Base-by-base conservation (phyloP, 2,797 vertebrate genomes). In the Paramormyrops hopkinsi region DNA sequence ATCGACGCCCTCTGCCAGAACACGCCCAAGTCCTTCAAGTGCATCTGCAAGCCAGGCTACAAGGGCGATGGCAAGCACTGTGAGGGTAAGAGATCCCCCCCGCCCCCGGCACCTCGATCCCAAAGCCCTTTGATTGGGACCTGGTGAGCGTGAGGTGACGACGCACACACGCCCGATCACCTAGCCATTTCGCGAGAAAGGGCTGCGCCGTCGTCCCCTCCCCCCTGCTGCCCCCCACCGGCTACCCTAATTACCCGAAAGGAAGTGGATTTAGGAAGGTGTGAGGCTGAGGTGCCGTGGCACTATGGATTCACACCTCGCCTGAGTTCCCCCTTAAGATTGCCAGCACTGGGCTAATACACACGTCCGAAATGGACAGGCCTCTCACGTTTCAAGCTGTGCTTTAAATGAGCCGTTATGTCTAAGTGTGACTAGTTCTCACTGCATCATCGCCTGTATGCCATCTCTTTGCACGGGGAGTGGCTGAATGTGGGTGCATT, bases 1-100 rank as follows among this genome's bases (percentile, higher is more conserved):
- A 99, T 99, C 0, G 98, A 99, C 2, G 98, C 98, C 2, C 97
- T 99, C 90, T 99, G 98, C 93, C 98, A 99, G 94, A 99, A 99
- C 94, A 99, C 97, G 0, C 96, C 97, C 0, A 97, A 96, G 92
- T 97, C 98, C 91, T 99, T 96, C 96, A 98, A 97, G 93, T 99
- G 98, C 94, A 98, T 99, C 94, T 99, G 98, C 95, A 99, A 99
- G 91, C 96, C 97, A 0, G 98, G 98, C 88, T 99, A 98, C 93
- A 98, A 98, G 93, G 98, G 98, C 51, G 98, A 99, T 90, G 98
- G 98, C 89, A 97, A 96, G 90, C 97, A 97, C 56, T 99, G 98
- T 0, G 97, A 98, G 94, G 98, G 98, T 99, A 95, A 96, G 96
- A 83, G 17, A n/a, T 2, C 33, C 50, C 29, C 54, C 53, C 54